A percentile compares a stretch with the other conserved stretches of the same genome.
Evolutionary conservation across 2,113 vertebrate genomes (phyloP).

Genomic region (Uropsilus gracilis): DNA sequence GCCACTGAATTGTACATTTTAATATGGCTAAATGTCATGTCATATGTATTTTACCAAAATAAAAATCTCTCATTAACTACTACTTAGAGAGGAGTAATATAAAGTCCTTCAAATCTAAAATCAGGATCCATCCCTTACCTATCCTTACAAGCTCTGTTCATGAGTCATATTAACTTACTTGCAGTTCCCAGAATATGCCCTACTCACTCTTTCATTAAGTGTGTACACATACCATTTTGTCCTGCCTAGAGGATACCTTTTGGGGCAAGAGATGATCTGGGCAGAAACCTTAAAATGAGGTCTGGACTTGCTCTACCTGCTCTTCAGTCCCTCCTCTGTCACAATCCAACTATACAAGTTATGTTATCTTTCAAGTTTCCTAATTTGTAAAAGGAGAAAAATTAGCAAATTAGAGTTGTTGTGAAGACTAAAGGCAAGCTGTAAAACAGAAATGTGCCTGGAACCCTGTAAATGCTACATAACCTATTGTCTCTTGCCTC

Average conservation of each 20-base stretch:
- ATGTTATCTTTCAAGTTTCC: background rate
- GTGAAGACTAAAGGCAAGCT: background rate
- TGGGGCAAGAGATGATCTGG: background rate
- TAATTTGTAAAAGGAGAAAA: background rate
- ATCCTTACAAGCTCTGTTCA: background rate
- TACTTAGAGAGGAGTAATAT: background rate
- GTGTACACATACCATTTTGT: background rate
- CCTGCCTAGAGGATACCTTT: background rate
- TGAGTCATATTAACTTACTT: no score
- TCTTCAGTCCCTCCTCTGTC: background rate
- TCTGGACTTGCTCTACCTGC: rapidly evolving
- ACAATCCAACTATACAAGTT: no score
- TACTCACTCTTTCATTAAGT: background rate
- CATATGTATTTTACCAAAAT: background rate
- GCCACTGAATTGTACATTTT: background rate
- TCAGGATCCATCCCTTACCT: background rate
- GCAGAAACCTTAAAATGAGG: background rate
- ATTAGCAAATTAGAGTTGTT: background rate
- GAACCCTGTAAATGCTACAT: background rate
- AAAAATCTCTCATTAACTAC: background rate
- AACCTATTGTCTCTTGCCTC: background rate
- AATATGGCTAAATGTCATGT: background rate
- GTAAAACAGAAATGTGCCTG: background rate
- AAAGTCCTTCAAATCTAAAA: background rate
- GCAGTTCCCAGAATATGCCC: background rate